Evolutionary conservation across 2,113 vertebrate species (phyloP).

Genomic region (Rhadina sibilatrix): DNA sequence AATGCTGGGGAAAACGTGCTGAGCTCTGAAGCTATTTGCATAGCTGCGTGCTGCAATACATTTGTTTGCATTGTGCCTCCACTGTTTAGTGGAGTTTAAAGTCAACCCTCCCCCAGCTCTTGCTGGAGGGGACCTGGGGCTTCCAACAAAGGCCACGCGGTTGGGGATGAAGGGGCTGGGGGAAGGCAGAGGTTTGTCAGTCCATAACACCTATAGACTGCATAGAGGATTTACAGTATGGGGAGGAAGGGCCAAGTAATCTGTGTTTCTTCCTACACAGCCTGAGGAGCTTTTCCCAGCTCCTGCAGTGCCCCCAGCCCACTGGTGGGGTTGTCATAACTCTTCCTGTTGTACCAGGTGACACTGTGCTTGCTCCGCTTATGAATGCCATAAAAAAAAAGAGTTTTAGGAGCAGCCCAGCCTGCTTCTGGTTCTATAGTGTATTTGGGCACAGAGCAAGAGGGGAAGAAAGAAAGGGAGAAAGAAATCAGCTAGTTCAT

Average conservation of each 20-base stretch:
- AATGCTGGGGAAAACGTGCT: conserved; percentile 60
- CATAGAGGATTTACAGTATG: not conserved
- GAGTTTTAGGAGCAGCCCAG: not conserved
- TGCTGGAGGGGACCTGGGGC: not conserved
- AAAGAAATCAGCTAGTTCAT: not conserved
- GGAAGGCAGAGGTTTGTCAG: not conserved
- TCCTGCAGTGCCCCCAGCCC: not conserved
- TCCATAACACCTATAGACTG: not conserved
- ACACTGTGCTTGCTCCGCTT: not conserved
- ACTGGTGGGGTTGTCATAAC: not conserved
- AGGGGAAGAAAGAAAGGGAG: not conserved
- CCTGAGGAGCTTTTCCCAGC: not conserved
- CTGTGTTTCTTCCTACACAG: not conserved
- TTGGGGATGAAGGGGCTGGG: not conserved
- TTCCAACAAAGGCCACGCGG: not conserved
- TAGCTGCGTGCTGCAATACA: conserved; percentile 58
- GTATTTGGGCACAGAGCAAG: not conserved
- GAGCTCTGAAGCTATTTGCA: conserved; percentile 66
- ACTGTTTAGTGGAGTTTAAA: conserved; percentile 27
- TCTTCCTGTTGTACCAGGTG: not conserved
- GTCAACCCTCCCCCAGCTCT: conserved; percentile 24
- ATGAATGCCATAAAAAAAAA: not conserved
- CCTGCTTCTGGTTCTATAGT: not conserved
- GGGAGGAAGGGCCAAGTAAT: not conserved
- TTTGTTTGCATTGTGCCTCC: conserved; percentile 55